Base-by-base conservation (phyloP, 2,113 vertebrate species). In the Chloebia gouldiae region DNA sequence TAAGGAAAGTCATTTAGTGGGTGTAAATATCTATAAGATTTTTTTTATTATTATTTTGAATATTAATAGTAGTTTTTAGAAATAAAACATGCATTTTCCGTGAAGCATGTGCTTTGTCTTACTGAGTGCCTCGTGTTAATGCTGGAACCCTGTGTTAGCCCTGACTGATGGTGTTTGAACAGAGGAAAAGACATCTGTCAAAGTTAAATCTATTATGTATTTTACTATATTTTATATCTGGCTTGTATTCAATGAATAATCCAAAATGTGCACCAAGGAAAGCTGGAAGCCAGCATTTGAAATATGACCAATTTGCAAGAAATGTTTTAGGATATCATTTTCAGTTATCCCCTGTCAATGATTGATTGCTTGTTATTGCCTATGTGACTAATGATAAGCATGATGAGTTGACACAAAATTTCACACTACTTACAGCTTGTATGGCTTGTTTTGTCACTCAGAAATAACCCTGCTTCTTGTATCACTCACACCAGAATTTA, bases 381-480 rank as follows among this genome's bases (percentile, higher is more conserved):
- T 91, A 53, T 56, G 51, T 94, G 80, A 91, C 81, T 96, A 94
- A 91, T 69, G 85, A 91, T 92, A 95, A 96, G 60, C 72, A 88
- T 54, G 85, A 86, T 84, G 73, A 95, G 71, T 66, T 90, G 77
- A 95, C 75, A 91, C 60, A 66, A 75, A 94, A 84, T 86, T 95
- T 97, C 42, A 39, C 72, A 72, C 49, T 37, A 44, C 78, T 72
- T 60, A 75, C 57, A 85, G 89, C 63, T 94, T 57, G 35, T 83
- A 68, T 50, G 91, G 73, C 88, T 92, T 91, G 68, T 89, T 92
- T 97, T 94, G 78, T 88, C 94, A 96, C 92, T 54, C 68, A 93
- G 81, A 96, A 96, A 87, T 75, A 96, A 69, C 78, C 20, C 90
- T 96, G 88, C 54, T 97, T 95, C 90, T 94, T 95, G 56, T 93